Conservation (phyloP, 2,888 invertebrate species). For the Drosophila falleni region DNA sequence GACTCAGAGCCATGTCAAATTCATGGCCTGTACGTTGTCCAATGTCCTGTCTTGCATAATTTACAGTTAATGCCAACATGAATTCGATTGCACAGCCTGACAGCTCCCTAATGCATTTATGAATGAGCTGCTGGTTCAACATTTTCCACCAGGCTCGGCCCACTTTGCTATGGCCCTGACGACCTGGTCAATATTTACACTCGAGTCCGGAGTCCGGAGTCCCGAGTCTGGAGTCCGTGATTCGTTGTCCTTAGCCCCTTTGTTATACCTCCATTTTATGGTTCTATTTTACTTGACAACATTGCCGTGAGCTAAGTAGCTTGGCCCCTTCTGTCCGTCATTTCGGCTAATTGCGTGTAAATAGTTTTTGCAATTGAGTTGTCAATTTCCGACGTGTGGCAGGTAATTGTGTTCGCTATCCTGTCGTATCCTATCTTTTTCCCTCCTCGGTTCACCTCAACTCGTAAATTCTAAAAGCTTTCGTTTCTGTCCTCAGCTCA, state of each 20-base stretch:
- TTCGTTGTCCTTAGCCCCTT: constrained; percentile 23
- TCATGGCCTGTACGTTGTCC: constrained; percentile 51
- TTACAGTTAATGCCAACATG: constrained; percentile 74
- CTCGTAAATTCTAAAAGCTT: constrained; percentile 48
- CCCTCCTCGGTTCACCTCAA: constrained; percentile 15
- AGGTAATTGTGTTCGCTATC: constrained; percentile 24
- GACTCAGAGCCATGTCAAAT: constrained; percentile 61
- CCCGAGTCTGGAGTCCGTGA: neutral
- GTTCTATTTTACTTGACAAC: constrained; percentile 48
- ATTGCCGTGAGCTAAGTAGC: constrained; percentile 44
- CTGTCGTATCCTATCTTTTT: constrained; percentile 7
- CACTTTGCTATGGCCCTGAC: constrained; percentile 5
- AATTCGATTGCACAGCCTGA: constrained; percentile 69
- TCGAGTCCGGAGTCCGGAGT: constrained; percentile 19
- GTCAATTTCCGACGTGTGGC: constrained; percentile 61
- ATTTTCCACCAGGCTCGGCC: constrained; percentile 5
- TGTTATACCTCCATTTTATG: constrained; percentile 54
- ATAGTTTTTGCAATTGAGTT: constrained; percentile 79
- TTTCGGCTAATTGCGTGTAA: constrained; percentile 75
- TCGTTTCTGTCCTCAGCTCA: constrained; percentile 51
- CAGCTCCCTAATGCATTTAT: constrained; percentile 72
- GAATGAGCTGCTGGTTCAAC: constrained; percentile 61
- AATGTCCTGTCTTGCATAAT: constrained; percentile 64
- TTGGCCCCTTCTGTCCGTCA: constrained; percentile 33
- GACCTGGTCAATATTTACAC: constrained; percentile 60